phyloP scores from a whole-genome alignment of 2,888 invertebrate species.

The Habroteleia sp. region DNA sequence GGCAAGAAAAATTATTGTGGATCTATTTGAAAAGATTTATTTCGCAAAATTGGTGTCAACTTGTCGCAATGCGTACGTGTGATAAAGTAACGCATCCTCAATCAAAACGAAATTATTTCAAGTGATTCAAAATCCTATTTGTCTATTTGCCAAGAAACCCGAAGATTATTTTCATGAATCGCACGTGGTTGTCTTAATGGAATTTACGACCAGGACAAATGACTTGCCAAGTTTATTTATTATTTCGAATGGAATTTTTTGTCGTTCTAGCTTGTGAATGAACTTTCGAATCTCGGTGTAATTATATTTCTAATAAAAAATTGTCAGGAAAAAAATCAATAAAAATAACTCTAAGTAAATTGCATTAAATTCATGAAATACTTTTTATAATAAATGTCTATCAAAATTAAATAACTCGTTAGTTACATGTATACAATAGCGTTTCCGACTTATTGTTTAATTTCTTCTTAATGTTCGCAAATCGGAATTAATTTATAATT shows the following conservation, averaged over 20 bases:
- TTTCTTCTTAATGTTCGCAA: no score
- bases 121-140: constrained; percentile 26
- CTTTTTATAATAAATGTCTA: no score
- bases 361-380: no score
- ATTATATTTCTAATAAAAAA: no score
- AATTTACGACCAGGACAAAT: constrained; percentile 37
- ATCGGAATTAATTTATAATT: no score
- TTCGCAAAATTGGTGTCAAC: not conserved
- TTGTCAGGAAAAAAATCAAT: no score
- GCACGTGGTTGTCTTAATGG: constrained; percentile 7
- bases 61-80: constrained; percentile 9
- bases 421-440: no score
- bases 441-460: no score
- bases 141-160: constrained; percentile 38
- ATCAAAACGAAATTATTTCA: constrained; percentile 34
- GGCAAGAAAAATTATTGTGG: not conserved
- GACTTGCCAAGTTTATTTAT: constrained; percentile 30
- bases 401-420: no score
- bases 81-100: constrained; percentile 28
- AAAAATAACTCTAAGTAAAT: no score
- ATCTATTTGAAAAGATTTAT: constrained; percentile 16
- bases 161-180: constrained; percentile 45
- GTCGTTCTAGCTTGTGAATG: constrained; percentile 13
- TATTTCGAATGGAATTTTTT: constrained; percentile 9
- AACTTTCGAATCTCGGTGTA: constrained; percentile 8